Evolutionary conservation across 1,140 invertebrate species (phyloP).

Genomic region (Yoshiicerus persimilis): DNA sequence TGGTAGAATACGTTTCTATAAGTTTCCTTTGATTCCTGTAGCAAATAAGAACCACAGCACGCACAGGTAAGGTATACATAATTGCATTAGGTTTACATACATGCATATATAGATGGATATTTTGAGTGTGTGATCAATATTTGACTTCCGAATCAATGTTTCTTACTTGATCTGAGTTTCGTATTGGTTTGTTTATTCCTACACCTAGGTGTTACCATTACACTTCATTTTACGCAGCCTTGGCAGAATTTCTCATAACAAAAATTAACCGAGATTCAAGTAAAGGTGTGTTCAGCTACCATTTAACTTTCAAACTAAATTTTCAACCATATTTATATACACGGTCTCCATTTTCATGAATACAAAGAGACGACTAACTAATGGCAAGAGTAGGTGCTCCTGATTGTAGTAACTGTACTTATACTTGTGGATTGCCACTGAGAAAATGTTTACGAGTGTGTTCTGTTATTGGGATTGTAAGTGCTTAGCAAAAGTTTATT

Average conservation of each 20-base stretch:
- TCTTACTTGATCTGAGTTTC: not conserved
- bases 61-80: not conserved
- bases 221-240: too few species aligned
- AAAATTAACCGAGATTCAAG: too few species aligned
- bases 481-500: too few species aligned
- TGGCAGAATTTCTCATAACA: too few species aligned
- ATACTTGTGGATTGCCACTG: constrained; percentile 25
- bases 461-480: constrained; percentile 34
- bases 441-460: constrained; percentile 30
- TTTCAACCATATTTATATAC: too few species aligned
- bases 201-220: too few species aligned
- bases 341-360: not conserved
- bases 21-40: too few species aligned
- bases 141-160: not conserved
- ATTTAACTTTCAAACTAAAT: not conserved
- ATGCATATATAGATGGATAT: not conserved
- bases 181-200: not conserved
- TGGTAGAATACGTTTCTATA: too few species aligned
- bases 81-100: not conserved
- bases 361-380: not conserved
- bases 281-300: too few species aligned
- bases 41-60: not conserved
- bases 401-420: not conserved
- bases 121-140: not conserved
- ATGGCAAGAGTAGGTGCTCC: not conserved